Percentiles rank a stretch among this genome's conserved stretches.
These are phyloP conservation scores for Agrotis puta DNA, from an alignment of 2,888 invertebrate species.

Conservation along the genomic window DNA sequence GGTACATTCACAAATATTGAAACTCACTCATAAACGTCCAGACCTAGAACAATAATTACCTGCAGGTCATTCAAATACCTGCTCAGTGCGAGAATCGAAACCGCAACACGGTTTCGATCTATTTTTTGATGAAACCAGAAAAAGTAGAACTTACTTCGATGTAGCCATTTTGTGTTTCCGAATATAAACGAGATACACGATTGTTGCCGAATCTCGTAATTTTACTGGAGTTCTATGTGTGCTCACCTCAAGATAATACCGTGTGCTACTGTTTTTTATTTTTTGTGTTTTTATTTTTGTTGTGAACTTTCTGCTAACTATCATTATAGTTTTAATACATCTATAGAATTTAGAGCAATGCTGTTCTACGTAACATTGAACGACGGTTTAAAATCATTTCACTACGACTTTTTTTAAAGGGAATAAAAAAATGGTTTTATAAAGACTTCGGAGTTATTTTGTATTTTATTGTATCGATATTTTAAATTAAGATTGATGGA, in stretches of 20 bases:
- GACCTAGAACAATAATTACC: too few relatives aligned
- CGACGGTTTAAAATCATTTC: constrained; percentile 5
- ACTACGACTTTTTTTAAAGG: constrained; percentile 22
- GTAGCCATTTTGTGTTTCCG: too few relatives aligned
- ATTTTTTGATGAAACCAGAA: too few relatives aligned
- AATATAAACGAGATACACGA: too few relatives aligned
- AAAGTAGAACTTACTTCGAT: too few relatives aligned
- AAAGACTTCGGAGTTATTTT: constrained; percentile 31
- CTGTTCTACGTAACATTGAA: neutral
- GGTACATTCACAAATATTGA: too few relatives aligned
- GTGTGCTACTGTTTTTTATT: constrained; percentile 2
- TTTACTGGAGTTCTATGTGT: too few relatives aligned
- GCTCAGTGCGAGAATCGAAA: too few relatives aligned
- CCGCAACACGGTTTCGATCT: too few relatives aligned
- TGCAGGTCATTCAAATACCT: too few relatives aligned
- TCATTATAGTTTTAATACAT: neutral
- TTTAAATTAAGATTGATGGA: constrained; percentile 7
- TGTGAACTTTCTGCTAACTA: neutral
- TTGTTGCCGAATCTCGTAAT: too few relatives aligned
- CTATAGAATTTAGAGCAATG: neutral
- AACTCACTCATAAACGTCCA: too few relatives aligned
- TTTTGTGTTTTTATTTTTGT: neutral
- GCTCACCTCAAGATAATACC: neutral
- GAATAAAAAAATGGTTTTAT: constrained; percentile 42
- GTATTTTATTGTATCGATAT: constrained; percentile 17